A percentile compares a stretch with the other conserved stretches of the same genome.
These are phyloP conservation scores for Choreutis nemorana DNA, from an alignment of 2,888 invertebrate species.

Conservation along the genomic window DNA sequence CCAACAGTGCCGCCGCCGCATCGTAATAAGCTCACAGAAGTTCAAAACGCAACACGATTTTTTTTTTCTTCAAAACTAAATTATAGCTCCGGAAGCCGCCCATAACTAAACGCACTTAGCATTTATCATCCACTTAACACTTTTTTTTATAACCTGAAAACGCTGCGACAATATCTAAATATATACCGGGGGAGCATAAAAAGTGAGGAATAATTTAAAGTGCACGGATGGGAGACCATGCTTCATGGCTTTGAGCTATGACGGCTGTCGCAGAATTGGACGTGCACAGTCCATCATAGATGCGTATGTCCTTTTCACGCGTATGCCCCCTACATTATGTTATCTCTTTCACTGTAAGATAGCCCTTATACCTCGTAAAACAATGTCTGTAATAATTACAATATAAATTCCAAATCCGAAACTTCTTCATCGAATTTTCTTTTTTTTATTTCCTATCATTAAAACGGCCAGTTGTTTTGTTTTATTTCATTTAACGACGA, in stretches of 20 bases:
- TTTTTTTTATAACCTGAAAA: constrained; percentile 40
- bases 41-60: constrained; percentile 17
- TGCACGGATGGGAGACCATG: constrained; percentile 56
- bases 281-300: constrained; percentile 51
- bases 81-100: constrained; percentile 55
- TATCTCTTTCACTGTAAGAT: constrained; percentile 11
- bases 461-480: no score
- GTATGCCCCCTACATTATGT: constrained; percentile 1
- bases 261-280: constrained; percentile 40
- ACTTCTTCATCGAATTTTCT: no score
- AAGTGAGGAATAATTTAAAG: constrained; percentile 54
- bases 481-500: constrained; percentile 11
- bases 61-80: constrained; percentile 34
- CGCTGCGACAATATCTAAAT: constrained; percentile 48
- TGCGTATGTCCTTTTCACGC: constrained; percentile 26
- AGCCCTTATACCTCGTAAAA: constrained; percentile 46
- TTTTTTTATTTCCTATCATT: no score
- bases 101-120: constrained; percentile 49
- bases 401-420: no score
- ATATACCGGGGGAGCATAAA: constrained; percentile 54
- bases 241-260: constrained; percentile 50
- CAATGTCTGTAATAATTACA: constrained; percentile 47
- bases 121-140: constrained; percentile 66
- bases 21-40: constrained; percentile 23
- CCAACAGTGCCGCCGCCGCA: constrained; percentile 23